phyloP scores from a whole-genome alignment of 2,797 vertebrate species.

The Labroides dimidiatus region DNA sequence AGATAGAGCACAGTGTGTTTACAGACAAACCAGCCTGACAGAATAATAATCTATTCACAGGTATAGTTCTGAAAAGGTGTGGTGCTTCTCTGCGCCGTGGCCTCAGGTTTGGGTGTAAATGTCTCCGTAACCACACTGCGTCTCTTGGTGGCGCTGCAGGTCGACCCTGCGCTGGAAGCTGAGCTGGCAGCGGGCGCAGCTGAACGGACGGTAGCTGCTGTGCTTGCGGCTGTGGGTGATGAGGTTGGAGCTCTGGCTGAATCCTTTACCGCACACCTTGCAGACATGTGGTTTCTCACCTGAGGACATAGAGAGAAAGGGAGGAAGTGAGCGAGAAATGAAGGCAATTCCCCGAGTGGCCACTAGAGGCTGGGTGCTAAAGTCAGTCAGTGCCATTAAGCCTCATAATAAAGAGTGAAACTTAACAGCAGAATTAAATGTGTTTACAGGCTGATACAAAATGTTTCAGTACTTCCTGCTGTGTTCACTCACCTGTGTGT shows the following conservation, averaged over 20 bases:
- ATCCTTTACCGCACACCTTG: conserved; percentile 86
- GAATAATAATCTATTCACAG: conserved; percentile 22
- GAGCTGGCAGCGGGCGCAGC: conserved; percentile 75
- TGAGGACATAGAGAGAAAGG: conserved; percentile 27
- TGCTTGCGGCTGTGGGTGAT: conserved; percentile 89
- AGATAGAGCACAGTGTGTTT: no score
- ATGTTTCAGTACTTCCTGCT: no score
- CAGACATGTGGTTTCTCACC: conserved; percentile 88
- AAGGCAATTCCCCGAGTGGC: background rate
- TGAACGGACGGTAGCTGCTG: conserved; percentile 79
- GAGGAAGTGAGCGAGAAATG: background rate
- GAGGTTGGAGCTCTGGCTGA: conserved; percentile 90
- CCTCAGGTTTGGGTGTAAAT: conserved; percentile 43
- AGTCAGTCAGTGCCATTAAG: background rate
- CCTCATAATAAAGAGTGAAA: background rate
- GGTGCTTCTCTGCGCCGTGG: background rate
- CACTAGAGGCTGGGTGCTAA: background rate
- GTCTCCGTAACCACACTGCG: conserved; percentile 54
- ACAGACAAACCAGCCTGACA: background rate
- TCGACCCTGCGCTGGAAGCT: conserved; percentile 83
- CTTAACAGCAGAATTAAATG: background rate
- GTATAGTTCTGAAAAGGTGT: background rate
- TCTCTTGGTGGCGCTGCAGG: conserved; percentile 83
- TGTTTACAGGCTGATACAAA: background rate
- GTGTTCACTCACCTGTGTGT: conserved; percentile 81